Evolutionary conservation across 2,888 invertebrate species (phyloP).

Genomic region (Perizoma affinitatum): DNA sequence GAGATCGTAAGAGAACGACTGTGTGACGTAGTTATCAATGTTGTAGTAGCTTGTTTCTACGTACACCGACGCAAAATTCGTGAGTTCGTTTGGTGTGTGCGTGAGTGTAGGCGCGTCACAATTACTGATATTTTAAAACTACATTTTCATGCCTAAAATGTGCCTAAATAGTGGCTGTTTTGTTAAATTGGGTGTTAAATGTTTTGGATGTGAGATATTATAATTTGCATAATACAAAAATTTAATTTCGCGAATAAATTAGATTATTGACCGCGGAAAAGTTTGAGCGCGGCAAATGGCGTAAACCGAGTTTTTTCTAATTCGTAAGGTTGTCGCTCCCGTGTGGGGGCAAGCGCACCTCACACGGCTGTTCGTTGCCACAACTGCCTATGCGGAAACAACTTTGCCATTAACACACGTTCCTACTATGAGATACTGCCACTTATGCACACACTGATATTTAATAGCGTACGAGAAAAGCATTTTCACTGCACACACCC

Average conservation of each 20-base stretch:
- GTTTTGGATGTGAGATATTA: background rate
- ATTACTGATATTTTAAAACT: constrained; percentile 44
- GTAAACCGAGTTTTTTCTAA: constrained; percentile 75
- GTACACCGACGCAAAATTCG: constrained; percentile 48
- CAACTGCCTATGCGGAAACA: constrained; percentile 81
- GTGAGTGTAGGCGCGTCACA: constrained; percentile 70
- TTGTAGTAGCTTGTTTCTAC: constrained; percentile 46
- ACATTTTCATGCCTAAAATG: constrained; percentile 19
- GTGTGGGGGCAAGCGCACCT: constrained; percentile 71
- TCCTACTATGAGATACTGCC: constrained; percentile 81
- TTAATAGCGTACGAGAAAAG: constrained; percentile 59
- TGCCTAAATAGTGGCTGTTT: constrained; percentile 7
- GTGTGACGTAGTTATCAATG: constrained; percentile 71
- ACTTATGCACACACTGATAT: constrained; percentile 64
- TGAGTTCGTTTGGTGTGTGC: constrained; percentile 47
- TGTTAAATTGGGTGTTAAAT: constrained; percentile 4
- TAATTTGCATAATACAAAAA: background rate
- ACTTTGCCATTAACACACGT: constrained; percentile 81
- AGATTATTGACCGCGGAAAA: constrained; percentile 18
- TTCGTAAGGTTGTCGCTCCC: constrained; percentile 82
- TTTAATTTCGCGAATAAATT: constrained; percentile 4
- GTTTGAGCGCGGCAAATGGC: constrained; percentile 53
- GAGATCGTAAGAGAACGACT: constrained; percentile 67
- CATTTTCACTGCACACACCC: constrained; percentile 68
- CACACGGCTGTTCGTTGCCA: constrained; percentile 73